phyloP scores from a whole-genome alignment of 2,888 invertebrate genomes.

The Drosophila birchii region DNA sequence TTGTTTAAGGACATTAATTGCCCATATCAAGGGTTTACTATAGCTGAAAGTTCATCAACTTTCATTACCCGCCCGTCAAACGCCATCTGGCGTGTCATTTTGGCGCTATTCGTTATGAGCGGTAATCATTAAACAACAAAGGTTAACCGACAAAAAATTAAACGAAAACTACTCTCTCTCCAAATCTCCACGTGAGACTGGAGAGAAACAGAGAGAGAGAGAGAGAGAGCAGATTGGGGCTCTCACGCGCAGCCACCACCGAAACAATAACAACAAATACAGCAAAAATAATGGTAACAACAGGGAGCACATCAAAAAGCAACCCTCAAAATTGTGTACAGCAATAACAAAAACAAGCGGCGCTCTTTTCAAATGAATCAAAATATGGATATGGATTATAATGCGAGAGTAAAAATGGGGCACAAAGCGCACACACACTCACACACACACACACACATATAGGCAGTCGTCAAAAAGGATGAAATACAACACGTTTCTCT shows the following conservation, averaged over 20 bases:
- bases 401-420: conserved; percentile 78
- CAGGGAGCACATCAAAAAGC: conserved; percentile 65
- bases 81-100: conserved; percentile 36
- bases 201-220: conserved; percentile 19
- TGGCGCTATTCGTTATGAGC: conserved; percentile 32
- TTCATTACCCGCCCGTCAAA: neutral
- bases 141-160: conserved; percentile 39
- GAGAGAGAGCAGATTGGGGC: conserved; percentile 23
- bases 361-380: conserved; percentile 66
- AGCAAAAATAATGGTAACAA: conserved; percentile 35
- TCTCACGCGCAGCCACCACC: conserved; percentile 47
- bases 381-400: conserved; percentile 80
- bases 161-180: conserved; percentile 28
- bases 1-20: neutral
- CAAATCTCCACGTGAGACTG: conserved; percentile 33
- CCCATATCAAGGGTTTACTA: neutral
- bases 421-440: conserved; percentile 50
- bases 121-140: conserved; percentile 44
- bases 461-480: conserved; percentile 22
- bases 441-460: neutral
- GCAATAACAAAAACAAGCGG: conserved; percentile 46
- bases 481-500: conserved; percentile 30
- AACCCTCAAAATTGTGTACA: conserved; percentile 63
- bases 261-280: conserved; percentile 55
- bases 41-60: neutral